Evolutionary conservation across 2,113 vertebrate genomes (phyloP), one percentile per base, ranked within the genome.

Genomic region (Elephas maximus): DNA sequence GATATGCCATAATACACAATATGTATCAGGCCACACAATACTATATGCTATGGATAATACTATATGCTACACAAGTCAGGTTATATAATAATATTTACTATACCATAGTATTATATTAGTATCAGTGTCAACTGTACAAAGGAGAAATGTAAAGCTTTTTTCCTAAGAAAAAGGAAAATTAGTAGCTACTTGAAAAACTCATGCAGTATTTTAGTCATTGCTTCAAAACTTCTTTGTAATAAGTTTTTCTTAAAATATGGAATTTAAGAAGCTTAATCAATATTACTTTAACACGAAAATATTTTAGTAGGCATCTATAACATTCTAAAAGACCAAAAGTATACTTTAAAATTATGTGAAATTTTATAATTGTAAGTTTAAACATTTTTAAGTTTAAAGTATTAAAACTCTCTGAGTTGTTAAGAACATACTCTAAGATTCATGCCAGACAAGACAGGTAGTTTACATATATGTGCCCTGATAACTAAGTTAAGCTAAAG

Each of bases 371-470:
- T 79, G 23, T 83, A 84, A 69, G 48, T 67, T 88, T 92, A 88
- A 97, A 79, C 10, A 96, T 82, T 93, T 88, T 20, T 81, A 92
- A 74, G 62, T 41, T 96, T 82, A 94, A 88, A 94, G 45, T 48
- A 53, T 92, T 94, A 94, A 96, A 96, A 79, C 37, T 41, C 12
- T 65, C 24, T 69, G 88, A 74, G 17, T 53, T 17, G 78, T 12
- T 93, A 94, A 65, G 83, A 92, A 85, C 94, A 83, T 76, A 69
- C 5, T 94, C 7, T 62, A 85, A 85, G 45, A 96, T 77, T 82
- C 44, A 87, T 74, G 73, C 51, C 20, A 92, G 30, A 53, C 1
- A 76, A 41, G 37, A 63, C 2, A 67, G 12, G 8, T 17, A 62
- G 57, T 24, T 51, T 83, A n/a, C 20, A 67, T 37, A 21, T 28